Evolutionary conservation across 2,888 invertebrate genomes (phyloP).

Genomic region (Miltochrista miniata): DNA sequence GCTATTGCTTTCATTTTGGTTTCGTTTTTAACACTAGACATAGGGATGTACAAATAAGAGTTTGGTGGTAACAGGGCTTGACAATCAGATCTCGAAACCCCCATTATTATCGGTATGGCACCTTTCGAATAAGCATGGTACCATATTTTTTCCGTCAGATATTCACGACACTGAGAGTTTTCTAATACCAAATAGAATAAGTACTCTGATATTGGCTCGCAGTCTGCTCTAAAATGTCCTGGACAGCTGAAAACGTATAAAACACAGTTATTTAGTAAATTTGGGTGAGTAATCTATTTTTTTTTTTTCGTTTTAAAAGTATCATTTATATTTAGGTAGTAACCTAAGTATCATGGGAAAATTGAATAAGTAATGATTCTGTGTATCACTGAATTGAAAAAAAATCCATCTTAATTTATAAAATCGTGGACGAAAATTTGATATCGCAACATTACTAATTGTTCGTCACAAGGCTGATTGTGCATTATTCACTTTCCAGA

Average conservation of each 20-base stretch:
- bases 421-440: too few species aligned
- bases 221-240: conserved; percentile 85
- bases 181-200: conserved; percentile 89
- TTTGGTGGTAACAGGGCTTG: conserved; percentile 82
- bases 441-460: too few species aligned
- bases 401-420: too few species aligned
- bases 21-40: neutral
- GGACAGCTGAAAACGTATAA: conserved; percentile 80
- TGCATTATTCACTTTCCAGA: too few species aligned
- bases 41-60: conserved; percentile 83
- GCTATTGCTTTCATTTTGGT: conserved; percentile 77
- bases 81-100: conserved; percentile 77
- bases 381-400: too few species aligned
- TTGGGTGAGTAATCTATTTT: too few species aligned
- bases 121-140: conserved; percentile 86
- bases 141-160: conserved; percentile 88
- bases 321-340: too few species aligned
- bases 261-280: too few species aligned
- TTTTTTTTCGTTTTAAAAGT: too few species aligned
- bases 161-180: conserved; percentile 87
- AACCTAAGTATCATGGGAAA: too few species aligned
- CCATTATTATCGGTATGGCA: conserved; percentile 87
- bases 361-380: too few species aligned
- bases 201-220: conserved; percentile 81
- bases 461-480: too few species aligned